These are phyloP conservation scores for Aspidapion aeneum DNA, from an alignment of 2,888 invertebrate genomes.

Conservation along the genomic window DNA sequence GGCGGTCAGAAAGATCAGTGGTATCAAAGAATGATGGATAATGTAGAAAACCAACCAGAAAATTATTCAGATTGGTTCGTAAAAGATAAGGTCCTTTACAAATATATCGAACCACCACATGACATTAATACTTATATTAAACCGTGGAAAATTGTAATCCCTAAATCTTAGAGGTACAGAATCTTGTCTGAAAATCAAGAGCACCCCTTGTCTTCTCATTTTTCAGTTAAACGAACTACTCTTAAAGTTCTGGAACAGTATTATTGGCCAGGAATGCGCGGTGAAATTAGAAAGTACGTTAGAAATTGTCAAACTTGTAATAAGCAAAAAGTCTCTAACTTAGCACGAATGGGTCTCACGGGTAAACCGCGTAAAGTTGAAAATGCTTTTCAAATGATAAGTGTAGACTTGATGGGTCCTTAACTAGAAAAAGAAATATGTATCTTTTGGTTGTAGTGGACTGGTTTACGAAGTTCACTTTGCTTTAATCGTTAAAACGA, in stretches of 20 bases:
- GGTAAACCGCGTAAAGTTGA: not conserved
- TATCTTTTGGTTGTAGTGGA: not conserved
- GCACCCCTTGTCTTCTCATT: not conserved
- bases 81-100: not conserved
- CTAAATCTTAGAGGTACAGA: not conserved
- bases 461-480: not conserved
- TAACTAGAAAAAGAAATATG: not conserved
- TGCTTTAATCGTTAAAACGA: not conserved
- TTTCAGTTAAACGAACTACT: not conserved
- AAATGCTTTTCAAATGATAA: not conserved
- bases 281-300: not conserved
- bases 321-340: no score
- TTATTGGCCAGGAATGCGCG: no score
- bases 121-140: not conserved
- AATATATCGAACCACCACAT: not conserved
- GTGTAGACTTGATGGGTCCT: not conserved
- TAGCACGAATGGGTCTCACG: not conserved
- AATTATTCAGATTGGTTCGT: not conserved
- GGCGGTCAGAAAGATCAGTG: not conserved
- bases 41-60: not conserved
- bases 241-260: not conserved
- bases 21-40: not conserved
- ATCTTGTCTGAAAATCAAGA: not conserved
- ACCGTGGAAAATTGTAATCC: not conserved
- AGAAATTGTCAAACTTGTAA: not conserved